Conservation (phyloP, 2,797 vertebrate genomes). For the Sebastes hopkinsi region DNA sequence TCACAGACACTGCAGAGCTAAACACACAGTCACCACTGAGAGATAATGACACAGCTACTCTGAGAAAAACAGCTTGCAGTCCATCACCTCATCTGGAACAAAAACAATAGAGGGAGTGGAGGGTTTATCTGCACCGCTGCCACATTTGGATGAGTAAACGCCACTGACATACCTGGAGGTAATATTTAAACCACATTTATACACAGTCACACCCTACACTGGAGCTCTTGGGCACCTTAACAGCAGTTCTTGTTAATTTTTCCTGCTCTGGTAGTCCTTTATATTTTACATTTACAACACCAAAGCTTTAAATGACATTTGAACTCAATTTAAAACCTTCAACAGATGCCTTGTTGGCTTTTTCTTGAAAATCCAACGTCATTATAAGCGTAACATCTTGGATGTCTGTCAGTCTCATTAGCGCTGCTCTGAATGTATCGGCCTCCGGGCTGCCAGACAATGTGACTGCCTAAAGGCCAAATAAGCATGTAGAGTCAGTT, state of each 20-base stretch:
- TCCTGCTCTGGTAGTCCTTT: background rate
- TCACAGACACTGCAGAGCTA: constrained; percentile 13
- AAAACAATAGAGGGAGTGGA: background rate
- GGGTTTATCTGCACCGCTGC: background rate
- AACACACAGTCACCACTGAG: background rate
- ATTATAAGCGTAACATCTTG: background rate
- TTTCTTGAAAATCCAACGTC: no score
- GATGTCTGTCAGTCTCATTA: background rate
- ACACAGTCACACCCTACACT: background rate
- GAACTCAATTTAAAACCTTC: background rate
- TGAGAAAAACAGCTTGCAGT: background rate
- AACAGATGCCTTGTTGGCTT: background rate
- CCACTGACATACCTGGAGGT: background rate
- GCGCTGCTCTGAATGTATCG: background rate
- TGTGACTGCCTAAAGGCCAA: background rate
- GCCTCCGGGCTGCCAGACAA: background rate
- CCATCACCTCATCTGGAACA: background rate
- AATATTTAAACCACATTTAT: background rate
- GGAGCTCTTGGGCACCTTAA: background rate
- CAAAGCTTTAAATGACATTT: background rate
- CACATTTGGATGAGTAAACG: background rate
- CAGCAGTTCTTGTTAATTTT: background rate
- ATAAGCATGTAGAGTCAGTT: background rate
- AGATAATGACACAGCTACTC: background rate
- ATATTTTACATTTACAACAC: background rate